Conservation (phyloP, 2,797 vertebrate species). For the Hyperoplus lanceolatus region DNA sequence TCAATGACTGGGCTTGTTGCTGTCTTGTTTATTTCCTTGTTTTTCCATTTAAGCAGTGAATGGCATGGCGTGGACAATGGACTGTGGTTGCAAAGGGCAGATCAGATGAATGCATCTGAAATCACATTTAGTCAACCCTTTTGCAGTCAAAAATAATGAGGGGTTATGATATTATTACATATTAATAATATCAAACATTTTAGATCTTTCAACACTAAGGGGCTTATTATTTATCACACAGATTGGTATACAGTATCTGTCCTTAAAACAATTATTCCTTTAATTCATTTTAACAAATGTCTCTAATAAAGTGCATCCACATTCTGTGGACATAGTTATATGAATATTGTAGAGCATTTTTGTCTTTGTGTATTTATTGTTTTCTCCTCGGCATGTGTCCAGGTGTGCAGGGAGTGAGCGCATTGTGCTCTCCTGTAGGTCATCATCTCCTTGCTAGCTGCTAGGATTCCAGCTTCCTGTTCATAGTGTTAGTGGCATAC, state of each 20-base stretch:
- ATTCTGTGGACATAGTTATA: background rate
- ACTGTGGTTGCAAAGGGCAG: background rate
- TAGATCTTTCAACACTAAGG: background rate
- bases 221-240: background rate
- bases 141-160: background rate
- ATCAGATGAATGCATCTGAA: background rate
- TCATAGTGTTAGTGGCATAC: slow-evolving; percentile 56
- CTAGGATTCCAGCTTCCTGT: slow-evolving; percentile 52
- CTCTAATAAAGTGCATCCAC: background rate
- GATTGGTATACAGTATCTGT: background rate
- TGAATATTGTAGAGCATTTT: background rate
- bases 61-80: slow-evolving; percentile 9
- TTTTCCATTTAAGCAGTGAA: slow-evolving; percentile 17
- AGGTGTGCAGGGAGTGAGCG: slow-evolving; percentile 32
- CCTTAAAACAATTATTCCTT: no score
- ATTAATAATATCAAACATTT: background rate
- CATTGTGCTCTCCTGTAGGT: slow-evolving; percentile 47
- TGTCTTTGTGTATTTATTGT: background rate
- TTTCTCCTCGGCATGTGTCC: slow-evolving; percentile 26
- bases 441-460: slow-evolving; percentile 53
- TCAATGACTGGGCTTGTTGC: slow-evolving; percentile 14
- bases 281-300: background rate
- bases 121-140: background rate
- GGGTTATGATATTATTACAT: background rate
- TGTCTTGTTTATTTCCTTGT: slow-evolving; percentile 18